Evolutionary conservation across 2,113 vertebrate genomes (phyloP), one percentile per base, ranked within the genome.

Genomic region (Nesogale talazaci): DNA sequence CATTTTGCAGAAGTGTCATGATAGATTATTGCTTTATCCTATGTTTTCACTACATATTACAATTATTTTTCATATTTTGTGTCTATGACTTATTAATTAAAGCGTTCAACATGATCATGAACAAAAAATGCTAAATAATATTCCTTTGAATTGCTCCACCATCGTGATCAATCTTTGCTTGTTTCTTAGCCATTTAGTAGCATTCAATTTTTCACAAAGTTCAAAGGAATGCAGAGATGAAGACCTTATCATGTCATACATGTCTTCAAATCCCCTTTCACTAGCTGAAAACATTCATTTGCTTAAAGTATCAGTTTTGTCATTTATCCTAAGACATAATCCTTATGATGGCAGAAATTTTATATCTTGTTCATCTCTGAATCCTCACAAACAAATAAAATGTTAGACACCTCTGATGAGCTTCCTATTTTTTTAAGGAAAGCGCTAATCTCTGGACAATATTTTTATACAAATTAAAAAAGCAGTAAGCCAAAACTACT

Each of bases 301-400:
- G 27, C 6, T 86, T 93, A 61, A 31, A 81, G 15, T 69, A 34
- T 89, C 85, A 38, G 70, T 88, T 93, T 78, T 57, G 10, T 89
- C 31, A 57, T 67, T 81, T 22, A 1, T 69, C 63, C n/a, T 70
- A 88, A 5, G 76, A 78, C 40, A 75, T 15, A 72, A 12, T 57
- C 83, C 40, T 20, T 38, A 34, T 23, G 9, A 79, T 7, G 5
- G 15, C 70, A 94, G 29, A 19, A 86, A 67, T n/a, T 61, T 6
- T 74, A 11, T 74, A 34, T 34, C 31, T 15, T 78, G 4, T n/a
- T 75, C 11, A 78, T 69, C 29, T 42, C 29, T 42, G 5, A 82
- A 57, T 63, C 11, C 10, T 1, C 29, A 74, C 36, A 90, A 72
- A 36, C 61, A 40, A 85, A 20, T 23, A 82, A 27, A 70, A 29